Percentiles rank a stretch among this genome's conserved stretches.
phyloP scores from a whole-genome alignment of 2,113 vertebrate species.

The Cryptoleucopteryx plumbea region DNA sequence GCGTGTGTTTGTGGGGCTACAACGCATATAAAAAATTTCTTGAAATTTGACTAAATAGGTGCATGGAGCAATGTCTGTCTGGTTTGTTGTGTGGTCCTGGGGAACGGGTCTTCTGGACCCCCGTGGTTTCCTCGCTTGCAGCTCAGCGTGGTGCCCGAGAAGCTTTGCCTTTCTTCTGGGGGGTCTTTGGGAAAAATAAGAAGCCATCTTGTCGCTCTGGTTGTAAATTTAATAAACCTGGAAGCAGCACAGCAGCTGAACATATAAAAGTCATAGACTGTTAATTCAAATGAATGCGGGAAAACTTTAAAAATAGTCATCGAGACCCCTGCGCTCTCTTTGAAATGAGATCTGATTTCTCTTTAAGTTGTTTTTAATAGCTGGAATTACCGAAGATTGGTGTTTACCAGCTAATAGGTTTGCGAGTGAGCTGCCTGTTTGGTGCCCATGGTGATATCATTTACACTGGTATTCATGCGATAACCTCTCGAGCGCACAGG shows the following conservation, averaged over 20 bases:
- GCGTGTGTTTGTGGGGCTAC: accelerated
- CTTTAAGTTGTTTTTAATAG: slow-evolving; percentile 75
- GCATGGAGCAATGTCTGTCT: background rate
- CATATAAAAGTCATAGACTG: background rate
- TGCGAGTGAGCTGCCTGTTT: slow-evolving; percentile 27
- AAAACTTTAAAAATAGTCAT: slow-evolving; percentile 50
- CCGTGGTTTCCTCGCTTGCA: background rate
- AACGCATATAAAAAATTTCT: accelerated
- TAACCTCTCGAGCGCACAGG: background rate
- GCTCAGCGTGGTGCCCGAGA: background rate
- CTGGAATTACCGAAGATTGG: slow-evolving; percentile 58
- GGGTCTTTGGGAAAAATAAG: background rate
- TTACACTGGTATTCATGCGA: slow-evolving; percentile 17
- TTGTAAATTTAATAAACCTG: slow-evolving; percentile 56
- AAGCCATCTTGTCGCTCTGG: slow-evolving; percentile 6
- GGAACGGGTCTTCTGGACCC: background rate
- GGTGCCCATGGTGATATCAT: slow-evolving; percentile 37
- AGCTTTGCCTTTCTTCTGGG: background rate
- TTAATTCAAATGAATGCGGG: slow-evolving; percentile 15
- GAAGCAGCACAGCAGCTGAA: slow-evolving; percentile 30
- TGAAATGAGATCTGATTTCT: slow-evolving; percentile 67
- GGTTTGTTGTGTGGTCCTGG: background rate
- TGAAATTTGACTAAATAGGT: background rate
- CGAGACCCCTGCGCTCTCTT: slow-evolving; percentile 44
- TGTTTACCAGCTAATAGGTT: slow-evolving; percentile 49